Evolutionary conservation across 2,888 invertebrate species (phyloP).

Genomic region (Meta bourneti): DNA sequence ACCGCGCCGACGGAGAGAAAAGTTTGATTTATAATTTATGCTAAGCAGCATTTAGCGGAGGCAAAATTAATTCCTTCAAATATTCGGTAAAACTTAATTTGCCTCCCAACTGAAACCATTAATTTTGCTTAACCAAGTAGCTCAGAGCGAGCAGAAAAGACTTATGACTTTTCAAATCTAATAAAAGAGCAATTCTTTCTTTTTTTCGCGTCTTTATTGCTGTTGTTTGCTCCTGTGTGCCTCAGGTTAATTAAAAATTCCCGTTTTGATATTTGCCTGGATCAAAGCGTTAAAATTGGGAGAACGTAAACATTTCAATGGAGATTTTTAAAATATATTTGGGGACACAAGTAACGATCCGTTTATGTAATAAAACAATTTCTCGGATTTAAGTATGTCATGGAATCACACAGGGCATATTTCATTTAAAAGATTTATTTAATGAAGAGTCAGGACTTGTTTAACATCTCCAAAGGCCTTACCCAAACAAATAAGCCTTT

Average conservation of each 20-base stretch:
- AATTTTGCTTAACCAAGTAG: conserved; percentile 71
- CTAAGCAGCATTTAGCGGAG: conserved; percentile 75
- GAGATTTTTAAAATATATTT: background rate
- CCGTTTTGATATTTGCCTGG: conserved; percentile 24
- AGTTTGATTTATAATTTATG: conserved; percentile 76
- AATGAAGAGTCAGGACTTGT: too few species aligned
- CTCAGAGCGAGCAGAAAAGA: conserved; percentile 68
- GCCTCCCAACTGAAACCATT: conserved; percentile 67
- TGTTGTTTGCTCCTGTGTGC: conserved; percentile 31
- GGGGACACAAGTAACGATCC: background rate
- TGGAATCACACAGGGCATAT: too few species aligned
- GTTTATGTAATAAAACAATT: too few species aligned
- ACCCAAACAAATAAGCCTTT: too few species aligned
- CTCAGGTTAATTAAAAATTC: conserved; percentile 68
- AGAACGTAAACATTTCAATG: background rate
- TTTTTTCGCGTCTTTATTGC: conserved; percentile 13
- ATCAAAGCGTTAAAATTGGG: background rate
- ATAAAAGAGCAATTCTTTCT: conserved; percentile 52
- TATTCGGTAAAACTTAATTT: conserved; percentile 76
- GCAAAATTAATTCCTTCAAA: conserved; percentile 75
- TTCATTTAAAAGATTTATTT: too few species aligned
- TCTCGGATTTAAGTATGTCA: too few species aligned
- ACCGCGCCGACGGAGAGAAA: conserved; percentile 34
- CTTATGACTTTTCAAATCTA: conserved; percentile 76
- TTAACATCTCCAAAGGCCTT: too few species aligned